Base-by-base conservation (phyloP, 2,113 vertebrate species). In the Tychaedon coryphoeus region DNA sequence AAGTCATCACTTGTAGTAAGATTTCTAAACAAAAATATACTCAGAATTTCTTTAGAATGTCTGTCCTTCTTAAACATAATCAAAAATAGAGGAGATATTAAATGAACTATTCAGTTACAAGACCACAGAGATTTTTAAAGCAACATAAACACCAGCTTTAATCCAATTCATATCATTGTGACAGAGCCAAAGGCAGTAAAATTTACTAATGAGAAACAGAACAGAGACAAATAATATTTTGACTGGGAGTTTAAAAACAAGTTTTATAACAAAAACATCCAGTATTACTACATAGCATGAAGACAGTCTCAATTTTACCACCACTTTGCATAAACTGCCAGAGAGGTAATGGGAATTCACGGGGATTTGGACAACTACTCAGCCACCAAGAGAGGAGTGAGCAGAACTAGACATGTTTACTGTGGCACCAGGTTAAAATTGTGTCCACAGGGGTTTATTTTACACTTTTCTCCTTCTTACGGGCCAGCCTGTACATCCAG, bases 181-280 rank as follows among this genome's bases (percentile, higher is more conserved):
- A 76, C 26, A 79, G 42, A 85, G 77, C 66, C 81, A 95, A 82
- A 31, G 25, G 66, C 62, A 82, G 62, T 54, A 47, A 9, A 69
- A 90, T 40, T 58, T 58, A 54, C 54, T 80, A 71, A 90, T 38
- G 29, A 96, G 67, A 93, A 95, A 48, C 78, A 92, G 54, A 87
- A 84, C 20, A 71, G 42, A 92, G 33, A 80, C 19, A 82, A 92
- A 74, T 17, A 73, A n/a, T 71, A 75, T 61, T 88, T 93, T 78
- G 45, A 24, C 23, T 51, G 65, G 24, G 36, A 78, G 25, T 53
- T 88, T 65, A 72, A 79, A 91, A 85, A 64, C 36, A 75, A 6
- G 45, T 57, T 91, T 83, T 45, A 8, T 50, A 88, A 80, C 15
- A 62, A 79, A 84, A 89, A 14, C 54, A 69, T 29, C 38, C n/a